Evolutionary conservation across 1,140 invertebrate genomes (phyloP), one percentile per base, ranked within the genome.

Genomic region (Paramacrobiotus metropolitanus): DNA sequence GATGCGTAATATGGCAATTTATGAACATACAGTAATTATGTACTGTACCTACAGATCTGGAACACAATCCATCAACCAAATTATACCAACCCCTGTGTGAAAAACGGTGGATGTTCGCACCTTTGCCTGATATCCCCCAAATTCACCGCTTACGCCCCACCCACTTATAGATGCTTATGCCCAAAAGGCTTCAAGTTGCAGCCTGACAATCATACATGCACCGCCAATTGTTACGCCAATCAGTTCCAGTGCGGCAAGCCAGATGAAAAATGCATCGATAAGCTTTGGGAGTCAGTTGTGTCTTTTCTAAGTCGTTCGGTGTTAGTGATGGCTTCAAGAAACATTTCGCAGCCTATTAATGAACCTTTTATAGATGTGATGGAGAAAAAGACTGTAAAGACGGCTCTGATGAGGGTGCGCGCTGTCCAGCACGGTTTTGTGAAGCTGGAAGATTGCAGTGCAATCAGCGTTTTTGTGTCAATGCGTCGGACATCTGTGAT

Each of bases 51-150:
- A n/a, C n/a, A n/a, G n/a, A n/a, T n/a, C 82, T 2, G 88, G 61
- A 93, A 93, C 67, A 93, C 89, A 0, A 91, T 90, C 0, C 91
- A 95, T 72, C 77, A 91, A 45, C 69, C 69, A 31, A 21, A 70
- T 61, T 73, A 86, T 68, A 73, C 76, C 0, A 97, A 96, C 76
- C 92, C 93, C 0, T 98, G 94, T 70, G 85, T 82, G 0, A 85
- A 92, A 67, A 97, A 97, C 71, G 92, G 91, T 21, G 89, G 87
- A 0, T 98, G 94, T 70, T 93, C 89, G 0, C 92, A 97, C 77
- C 76, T 98, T 0, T 98, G 94, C 71, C 75, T 98, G 0, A 84
- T 97, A 24, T 79, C 84, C 0, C 86, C 87, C 31, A 87, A 83
- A 66, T 80, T 86, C 68, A 80, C 81, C 65, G 65, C n/a, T n/a